Conservation (phyloP, 2,888 invertebrate species). For the Dolichopus griseipennis region DNA sequence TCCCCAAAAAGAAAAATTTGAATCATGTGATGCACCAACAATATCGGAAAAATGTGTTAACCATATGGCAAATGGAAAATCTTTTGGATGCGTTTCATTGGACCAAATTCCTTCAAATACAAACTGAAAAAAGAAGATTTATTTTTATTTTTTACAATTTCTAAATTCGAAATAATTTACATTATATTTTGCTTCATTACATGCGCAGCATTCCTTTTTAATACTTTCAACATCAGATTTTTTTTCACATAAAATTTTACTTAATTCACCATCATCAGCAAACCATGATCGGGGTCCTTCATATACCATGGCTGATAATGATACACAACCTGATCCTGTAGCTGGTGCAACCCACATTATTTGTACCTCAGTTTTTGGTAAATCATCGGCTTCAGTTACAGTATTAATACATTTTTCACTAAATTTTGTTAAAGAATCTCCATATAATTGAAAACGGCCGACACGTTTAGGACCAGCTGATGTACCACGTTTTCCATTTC, state of each 20-base stretch:
- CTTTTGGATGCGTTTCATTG: conserved; percentile 87
- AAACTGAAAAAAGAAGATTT: conserved; percentile 47
- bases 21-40: conserved; percentile 86
- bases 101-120: conserved; percentile 94
- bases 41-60: conserved; percentile 95
- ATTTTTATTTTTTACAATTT: neutral
- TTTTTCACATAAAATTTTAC: conserved; percentile 70
- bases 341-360: conserved; percentile 90
- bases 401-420: conserved; percentile 79
- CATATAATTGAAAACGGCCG: conserved; percentile 62
- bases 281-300: conserved; percentile 76
- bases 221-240: conserved; percentile 49
- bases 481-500: conserved; percentile 31
- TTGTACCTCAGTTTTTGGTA: conserved; percentile 73
- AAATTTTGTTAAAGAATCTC: conserved; percentile 52
- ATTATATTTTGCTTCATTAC: conserved; percentile 92
- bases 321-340: conserved; percentile 74
- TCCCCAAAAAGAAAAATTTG: conserved; percentile 85
- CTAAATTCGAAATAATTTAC: conserved; percentile 41
- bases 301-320: conserved; percentile 80
- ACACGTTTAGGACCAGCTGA: conserved; percentile 49
- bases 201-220: conserved; percentile 75
- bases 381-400: conserved; percentile 67
- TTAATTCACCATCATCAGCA: conserved; percentile 77
- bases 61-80: conserved; percentile 86